A percentile compares a stretch with the other conserved stretches of the same genome.
phyloP scores from a whole-genome alignment of 2,797 vertebrate species.

The Hafferia zeledoni region DNA sequence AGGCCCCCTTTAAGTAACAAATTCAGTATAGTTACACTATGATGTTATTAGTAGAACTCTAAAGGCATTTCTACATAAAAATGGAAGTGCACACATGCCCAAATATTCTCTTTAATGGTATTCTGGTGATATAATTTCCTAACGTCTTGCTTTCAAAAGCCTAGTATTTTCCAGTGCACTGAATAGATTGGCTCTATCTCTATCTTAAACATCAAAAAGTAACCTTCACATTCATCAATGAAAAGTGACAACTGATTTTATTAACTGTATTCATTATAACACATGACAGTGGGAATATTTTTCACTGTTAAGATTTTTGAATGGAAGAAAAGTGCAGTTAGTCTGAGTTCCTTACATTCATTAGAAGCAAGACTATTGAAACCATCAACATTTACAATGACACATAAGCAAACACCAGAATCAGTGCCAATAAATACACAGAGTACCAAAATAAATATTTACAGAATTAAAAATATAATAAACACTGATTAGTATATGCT shows the following conservation, averaged over 20 bases:
- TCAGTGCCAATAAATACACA: constrained; percentile 76
- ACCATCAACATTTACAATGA: constrained; percentile 74
- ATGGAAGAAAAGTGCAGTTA: constrained; percentile 74
- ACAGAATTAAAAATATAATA: constrained; percentile 79
- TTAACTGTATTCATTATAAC: constrained; percentile 72
- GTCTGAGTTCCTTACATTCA: constrained; percentile 75
- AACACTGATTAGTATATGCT: constrained; percentile 75
- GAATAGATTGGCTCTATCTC: neutral
- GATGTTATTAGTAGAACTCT: neutral
- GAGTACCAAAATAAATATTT: constrained; percentile 81
- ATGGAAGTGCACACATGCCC: neutral
- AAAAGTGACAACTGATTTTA: constrained; percentile 77
- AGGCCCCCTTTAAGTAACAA: neutral
- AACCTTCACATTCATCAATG: constrained; percentile 34
- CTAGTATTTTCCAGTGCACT: neutral
- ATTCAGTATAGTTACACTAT: neutral
- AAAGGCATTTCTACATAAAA: constrained; percentile 29
- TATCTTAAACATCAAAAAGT: constrained; percentile 31
- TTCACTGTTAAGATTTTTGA: constrained; percentile 62
- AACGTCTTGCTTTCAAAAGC: constrained; percentile 16
- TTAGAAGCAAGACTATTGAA: constrained; percentile 74
- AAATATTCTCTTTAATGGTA: constrained; percentile 12
- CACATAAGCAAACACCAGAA: constrained; percentile 70
- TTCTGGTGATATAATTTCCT: neutral
- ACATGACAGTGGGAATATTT: constrained; percentile 67